These are phyloP conservation scores for Cheirogaleus major DNA, from an alignment of 2,797 vertebrate genomes.

Conservation along the genomic window DNA sequence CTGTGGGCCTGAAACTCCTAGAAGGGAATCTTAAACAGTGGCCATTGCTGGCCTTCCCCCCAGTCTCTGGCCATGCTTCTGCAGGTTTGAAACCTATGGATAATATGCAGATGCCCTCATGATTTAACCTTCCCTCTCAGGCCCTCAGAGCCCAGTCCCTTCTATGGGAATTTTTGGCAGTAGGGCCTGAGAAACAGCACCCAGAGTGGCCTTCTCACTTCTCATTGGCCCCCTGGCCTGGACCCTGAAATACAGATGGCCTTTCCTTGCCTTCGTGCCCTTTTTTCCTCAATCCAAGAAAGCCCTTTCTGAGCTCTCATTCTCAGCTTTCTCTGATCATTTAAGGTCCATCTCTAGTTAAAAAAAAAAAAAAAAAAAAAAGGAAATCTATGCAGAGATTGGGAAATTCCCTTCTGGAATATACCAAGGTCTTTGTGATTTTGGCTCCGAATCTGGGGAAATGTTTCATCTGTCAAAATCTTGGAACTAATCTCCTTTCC, in stretches of 20 bases:
- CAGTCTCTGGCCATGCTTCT: neutral
- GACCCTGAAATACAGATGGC: neutral
- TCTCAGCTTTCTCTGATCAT: neutral
- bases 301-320: neutral
- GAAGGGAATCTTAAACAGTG: neutral
- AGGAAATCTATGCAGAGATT: neutral
- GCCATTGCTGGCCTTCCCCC: neutral
- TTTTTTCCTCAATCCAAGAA: neutral
- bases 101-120: neutral
- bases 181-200: neutral
- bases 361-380: neutral
- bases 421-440: neutral
- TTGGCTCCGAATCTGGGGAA: neutral
- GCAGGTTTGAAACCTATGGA: neutral
- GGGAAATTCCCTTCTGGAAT: neutral
- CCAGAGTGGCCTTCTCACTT: neutral
- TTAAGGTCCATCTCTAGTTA: neutral
- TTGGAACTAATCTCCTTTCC: neutral
- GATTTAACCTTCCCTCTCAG: neutral
- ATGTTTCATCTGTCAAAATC: neutral
- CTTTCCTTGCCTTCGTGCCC: neutral
- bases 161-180: neutral
- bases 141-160: neutral
- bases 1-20: neutral
- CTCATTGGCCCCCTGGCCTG: neutral